phyloP scores from a whole-genome alignment of 2,888 invertebrate genomes.

The Xestia sexstrigata region DNA sequence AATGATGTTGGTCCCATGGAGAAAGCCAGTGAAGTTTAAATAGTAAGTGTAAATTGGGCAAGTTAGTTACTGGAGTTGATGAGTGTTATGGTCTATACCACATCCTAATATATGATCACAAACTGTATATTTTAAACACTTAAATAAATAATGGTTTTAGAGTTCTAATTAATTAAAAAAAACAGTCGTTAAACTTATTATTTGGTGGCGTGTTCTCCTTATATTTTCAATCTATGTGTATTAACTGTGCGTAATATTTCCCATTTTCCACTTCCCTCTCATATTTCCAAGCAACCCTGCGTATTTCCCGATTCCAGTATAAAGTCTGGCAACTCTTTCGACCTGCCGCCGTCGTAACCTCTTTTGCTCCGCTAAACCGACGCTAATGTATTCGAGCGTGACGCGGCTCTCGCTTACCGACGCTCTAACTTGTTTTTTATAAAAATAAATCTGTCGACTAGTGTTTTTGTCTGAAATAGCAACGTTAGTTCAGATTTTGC shows the following conservation, averaged over 20 bases:
- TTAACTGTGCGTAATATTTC: not conserved
- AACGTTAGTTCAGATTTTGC: not conserved
- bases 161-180: too few species aligned
- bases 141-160: too few species aligned
- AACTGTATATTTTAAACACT: too few species aligned
- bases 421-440: conserved; percentile 8
- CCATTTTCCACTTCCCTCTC: not conserved
- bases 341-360: conserved; percentile 26
- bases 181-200: too few species aligned
- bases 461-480: not conserved
- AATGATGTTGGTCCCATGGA: too few species aligned
- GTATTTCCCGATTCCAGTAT: not conserved
- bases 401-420: conserved; percentile 11
- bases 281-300: not conserved
- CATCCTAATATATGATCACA: too few species aligned
- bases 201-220: too few species aligned
- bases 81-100: too few species aligned
- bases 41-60: too few species aligned
- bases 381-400: conserved; percentile 26
- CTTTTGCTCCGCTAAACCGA: conserved; percentile 41
- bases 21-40: too few species aligned
- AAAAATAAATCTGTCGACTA: conserved; percentile 3
- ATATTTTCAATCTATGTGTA: too few species aligned
- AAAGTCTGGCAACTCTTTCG: conserved; percentile 11
- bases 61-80: too few species aligned